A percentile compares a stretch with the other conserved stretches of the same genome.
These are phyloP conservation scores for Rhaphigaster nebulosa DNA, from an alignment of 2,888 invertebrate species.

Conservation along the genomic window DNA sequence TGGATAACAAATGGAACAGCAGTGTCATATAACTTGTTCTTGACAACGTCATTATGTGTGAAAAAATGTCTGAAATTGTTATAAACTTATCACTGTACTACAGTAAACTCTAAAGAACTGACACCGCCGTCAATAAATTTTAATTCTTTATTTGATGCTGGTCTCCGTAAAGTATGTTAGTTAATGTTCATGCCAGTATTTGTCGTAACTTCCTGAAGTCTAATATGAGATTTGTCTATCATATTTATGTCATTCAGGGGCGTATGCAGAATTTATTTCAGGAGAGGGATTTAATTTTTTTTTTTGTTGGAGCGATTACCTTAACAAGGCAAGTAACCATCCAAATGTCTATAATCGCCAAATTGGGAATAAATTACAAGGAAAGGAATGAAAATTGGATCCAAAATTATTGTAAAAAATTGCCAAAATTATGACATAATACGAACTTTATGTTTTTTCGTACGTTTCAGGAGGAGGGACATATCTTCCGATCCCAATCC, in stretches of 20 bases:
- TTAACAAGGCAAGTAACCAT: too few species aligned
- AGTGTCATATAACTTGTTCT: slow-evolving; percentile 5
- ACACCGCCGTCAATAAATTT: not conserved
- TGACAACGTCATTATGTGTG: not conserved
- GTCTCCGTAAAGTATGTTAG: not conserved
- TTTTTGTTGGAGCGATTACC: too few species aligned
- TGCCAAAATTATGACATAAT: too few species aligned
- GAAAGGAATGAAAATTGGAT: too few species aligned
- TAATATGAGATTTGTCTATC: not conserved
- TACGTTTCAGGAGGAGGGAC: too few species aligned
- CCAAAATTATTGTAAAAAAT: too few species aligned
- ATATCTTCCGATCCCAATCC: too few species aligned
- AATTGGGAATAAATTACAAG: too few species aligned
- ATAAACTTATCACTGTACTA: not conserved
- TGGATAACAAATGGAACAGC: not conserved
- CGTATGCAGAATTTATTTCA: too few species aligned
- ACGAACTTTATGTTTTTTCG: too few species aligned
- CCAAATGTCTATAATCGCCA: too few species aligned
- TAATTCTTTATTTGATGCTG: not conserved
- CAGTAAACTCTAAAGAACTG: not conserved
- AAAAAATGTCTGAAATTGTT: not conserved
- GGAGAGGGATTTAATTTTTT: too few species aligned
- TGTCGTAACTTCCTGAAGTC: not conserved
- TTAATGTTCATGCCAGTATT: not conserved
- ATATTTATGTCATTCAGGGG: not conserved